Evolutionary conservation across 2,113 vertebrate genomes (phyloP).

Genomic region (Lophura nycthemera): DNA sequence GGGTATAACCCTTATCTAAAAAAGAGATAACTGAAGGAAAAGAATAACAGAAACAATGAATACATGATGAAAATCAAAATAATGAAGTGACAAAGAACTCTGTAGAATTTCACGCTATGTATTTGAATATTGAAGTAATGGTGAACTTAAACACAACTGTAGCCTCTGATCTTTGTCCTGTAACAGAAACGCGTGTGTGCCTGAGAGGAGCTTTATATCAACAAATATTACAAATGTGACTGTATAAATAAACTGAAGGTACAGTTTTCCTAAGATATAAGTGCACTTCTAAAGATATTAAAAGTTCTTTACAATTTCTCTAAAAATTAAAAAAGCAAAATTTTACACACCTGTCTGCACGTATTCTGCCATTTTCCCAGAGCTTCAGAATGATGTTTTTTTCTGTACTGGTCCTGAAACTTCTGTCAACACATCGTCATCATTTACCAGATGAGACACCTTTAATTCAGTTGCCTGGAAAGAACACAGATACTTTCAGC

Average conservation of each 20-base stretch:
- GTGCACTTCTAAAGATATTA: not conserved
- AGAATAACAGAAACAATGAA: not conserved
- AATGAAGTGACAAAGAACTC: not conserved
- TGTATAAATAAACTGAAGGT: not conserved
- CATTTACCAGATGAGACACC: not conserved
- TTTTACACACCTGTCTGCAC: not conserved
- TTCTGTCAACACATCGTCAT: not conserved
- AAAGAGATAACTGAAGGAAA: rapidly evolving
- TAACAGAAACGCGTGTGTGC: not conserved
- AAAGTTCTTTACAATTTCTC: not conserved
- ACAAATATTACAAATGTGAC: not conserved
- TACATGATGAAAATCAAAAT: not conserved
- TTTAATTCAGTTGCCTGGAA: not conserved
- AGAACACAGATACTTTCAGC: not conserved
- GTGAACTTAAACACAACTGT: not conserved
- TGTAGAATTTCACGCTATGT: not conserved
- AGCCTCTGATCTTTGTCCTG: not conserved
- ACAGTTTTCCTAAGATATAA: not conserved
- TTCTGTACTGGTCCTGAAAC: not conserved
- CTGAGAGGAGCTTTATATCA: not conserved
- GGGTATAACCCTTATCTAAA: not conserved
- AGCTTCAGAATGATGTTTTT: not conserved
- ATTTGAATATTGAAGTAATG: not conserved
- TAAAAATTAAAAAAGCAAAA: not conserved
- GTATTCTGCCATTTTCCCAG: not conserved